Conservation (phyloP, 2,888 invertebrate genomes). For the Cartodere bifasciata region DNA sequence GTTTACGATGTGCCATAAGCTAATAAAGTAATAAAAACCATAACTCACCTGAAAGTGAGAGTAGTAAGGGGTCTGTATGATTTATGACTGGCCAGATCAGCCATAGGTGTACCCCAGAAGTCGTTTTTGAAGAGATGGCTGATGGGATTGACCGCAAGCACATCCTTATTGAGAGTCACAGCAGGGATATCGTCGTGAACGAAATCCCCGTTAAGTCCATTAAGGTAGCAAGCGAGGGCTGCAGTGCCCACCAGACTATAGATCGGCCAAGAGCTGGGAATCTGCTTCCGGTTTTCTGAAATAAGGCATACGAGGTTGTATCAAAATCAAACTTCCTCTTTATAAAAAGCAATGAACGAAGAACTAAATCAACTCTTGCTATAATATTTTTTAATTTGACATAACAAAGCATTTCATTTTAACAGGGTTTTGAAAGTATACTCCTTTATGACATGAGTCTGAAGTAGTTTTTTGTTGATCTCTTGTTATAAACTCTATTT, state of each 20-base stretch:
- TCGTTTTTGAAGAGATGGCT: slow-evolving; percentile 59
- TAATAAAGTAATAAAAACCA: no score
- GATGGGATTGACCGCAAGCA: slow-evolving; percentile 52
- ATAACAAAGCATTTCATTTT: no score
- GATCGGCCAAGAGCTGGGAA: slow-evolving; percentile 44
- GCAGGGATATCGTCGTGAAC: slow-evolving; percentile 84
- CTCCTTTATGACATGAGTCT: no score
- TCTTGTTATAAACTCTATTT: no score
- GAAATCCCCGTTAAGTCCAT: slow-evolving; percentile 67
- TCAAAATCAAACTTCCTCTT: slow-evolving; percentile 17
- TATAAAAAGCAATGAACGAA: no score
- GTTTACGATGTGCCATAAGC: no score
- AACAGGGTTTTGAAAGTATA: no score
- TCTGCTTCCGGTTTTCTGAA: slow-evolving; percentile 28
- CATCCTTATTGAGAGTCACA: slow-evolving; percentile 69
- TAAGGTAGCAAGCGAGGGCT: slow-evolving; percentile 56
- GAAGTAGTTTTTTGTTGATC: no score
- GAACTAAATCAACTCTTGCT: no score
- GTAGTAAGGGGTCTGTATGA: slow-evolving; percentile 76
- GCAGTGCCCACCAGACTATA: slow-evolving; percentile 52
- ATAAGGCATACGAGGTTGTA: no score
- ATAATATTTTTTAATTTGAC: no score
- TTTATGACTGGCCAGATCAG: slow-evolving; percentile 71
- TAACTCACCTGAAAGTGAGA: slow-evolving; percentile 68
- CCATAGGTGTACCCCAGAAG: slow-evolving; percentile 85